A percentile compares a stretch with the other conserved stretches of the same genome.
Conservation (phyloP, 2,888 invertebrate species). For the Octonoba sinensis region DNA sequence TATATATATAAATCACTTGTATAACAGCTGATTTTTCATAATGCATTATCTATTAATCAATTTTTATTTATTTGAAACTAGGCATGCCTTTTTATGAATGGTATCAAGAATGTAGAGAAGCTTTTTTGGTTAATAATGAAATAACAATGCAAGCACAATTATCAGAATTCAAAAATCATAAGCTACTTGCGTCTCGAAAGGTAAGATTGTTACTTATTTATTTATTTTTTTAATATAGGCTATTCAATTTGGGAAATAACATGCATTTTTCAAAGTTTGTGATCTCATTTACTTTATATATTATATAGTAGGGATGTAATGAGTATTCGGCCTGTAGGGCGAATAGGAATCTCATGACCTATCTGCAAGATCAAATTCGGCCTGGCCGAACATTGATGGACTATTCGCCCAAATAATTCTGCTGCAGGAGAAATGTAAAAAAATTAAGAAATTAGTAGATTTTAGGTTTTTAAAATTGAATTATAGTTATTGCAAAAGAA, state of each 20-base stretch:
- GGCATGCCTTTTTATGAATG: constrained; percentile 89
- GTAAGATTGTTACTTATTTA: constrained; percentile 68
- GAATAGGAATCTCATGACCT: too few species aligned
- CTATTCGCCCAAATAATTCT: too few species aligned
- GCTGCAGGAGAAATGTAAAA: too few species aligned
- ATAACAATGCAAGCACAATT: constrained; percentile 89
- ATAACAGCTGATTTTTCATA: too few species aligned
- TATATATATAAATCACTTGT: too few species aligned
- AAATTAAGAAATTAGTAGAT: too few species aligned
- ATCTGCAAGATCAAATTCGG: too few species aligned
- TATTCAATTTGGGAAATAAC: neutral
- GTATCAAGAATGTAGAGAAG: constrained; percentile 86
- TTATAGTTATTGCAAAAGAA: too few species aligned
- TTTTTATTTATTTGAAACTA: constrained; percentile 68
- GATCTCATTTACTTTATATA: neutral
- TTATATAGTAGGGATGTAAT: too few species aligned
- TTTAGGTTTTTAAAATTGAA: too few species aligned
- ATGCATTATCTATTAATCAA: neutral
- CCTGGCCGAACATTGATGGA: too few species aligned
- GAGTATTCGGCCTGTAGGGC: neutral
- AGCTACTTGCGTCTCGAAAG: constrained; percentile 85
- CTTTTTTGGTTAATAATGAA: constrained; percentile 93
- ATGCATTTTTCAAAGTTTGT: neutral
- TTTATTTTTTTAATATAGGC: neutral
- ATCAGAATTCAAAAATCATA: constrained; percentile 95